Conservation (phyloP, 2,797 vertebrate genomes). For the Leptoclinus maculatus region DNA sequence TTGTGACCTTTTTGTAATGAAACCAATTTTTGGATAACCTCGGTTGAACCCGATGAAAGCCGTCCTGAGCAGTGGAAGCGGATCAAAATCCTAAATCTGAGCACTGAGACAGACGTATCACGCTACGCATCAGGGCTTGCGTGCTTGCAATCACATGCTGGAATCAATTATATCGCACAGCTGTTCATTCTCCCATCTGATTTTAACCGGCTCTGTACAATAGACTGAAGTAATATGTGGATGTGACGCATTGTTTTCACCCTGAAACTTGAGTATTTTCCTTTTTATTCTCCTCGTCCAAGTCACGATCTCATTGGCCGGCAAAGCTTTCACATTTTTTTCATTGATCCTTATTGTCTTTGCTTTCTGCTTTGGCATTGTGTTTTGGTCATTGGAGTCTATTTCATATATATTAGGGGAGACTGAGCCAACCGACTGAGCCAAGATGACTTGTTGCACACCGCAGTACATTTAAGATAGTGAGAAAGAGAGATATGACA, state of each 20-base stretch:
- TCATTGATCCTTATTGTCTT: slow-evolving; percentile 47
- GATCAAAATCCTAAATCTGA: slow-evolving; percentile 41
- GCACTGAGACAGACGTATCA: slow-evolving; percentile 37
- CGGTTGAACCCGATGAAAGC: slow-evolving; percentile 41
- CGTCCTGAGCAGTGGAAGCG: slow-evolving; percentile 29
- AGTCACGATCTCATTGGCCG: slow-evolving; percentile 46
- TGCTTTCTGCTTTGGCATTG: slow-evolving; percentile 30
- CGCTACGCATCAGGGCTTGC: slow-evolving; percentile 22
- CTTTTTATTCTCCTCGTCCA: slow-evolving; percentile 33
- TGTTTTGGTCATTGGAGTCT: slow-evolving; percentile 36
- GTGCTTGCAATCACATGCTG: slow-evolving; percentile 50
- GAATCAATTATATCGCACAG: slow-evolving; percentile 61
- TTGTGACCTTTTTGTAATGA: slow-evolving; percentile 60
- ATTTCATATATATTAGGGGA: slow-evolving; percentile 20
- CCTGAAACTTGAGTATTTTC: slow-evolving; percentile 33
- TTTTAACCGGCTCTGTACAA: slow-evolving; percentile 34
- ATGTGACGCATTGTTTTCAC: slow-evolving; percentile 41
- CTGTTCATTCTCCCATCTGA: slow-evolving; percentile 54
- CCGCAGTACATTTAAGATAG: not conserved
- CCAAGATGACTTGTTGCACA: slow-evolving; percentile 5
- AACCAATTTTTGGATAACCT: slow-evolving; percentile 61
- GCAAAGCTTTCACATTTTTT: slow-evolving; percentile 30
- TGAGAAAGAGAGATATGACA: slow-evolving; percentile 7
- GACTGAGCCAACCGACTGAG: slow-evolving; percentile 15
- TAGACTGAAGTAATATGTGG: slow-evolving; percentile 23